Base-by-base conservation (phyloP, 2,888 invertebrate species). In the Ptilodon capucinus region DNA sequence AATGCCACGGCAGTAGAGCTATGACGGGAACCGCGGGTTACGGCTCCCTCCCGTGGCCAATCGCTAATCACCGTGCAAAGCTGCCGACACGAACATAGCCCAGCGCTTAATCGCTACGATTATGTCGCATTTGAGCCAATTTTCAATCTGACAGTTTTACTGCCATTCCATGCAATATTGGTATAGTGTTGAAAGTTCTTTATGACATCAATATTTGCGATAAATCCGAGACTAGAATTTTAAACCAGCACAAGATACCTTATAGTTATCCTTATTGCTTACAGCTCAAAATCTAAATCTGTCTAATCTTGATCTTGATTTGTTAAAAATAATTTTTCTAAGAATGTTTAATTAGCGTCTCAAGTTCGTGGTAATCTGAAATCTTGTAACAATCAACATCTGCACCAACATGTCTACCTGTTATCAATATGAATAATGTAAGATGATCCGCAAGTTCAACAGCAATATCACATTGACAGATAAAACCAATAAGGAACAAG, bases 31-130 rank as follows among this genome's bases (percentile, higher is more conserved):
- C 55, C 60, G 36, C 55, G 46, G 56, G 58, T 57, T 63, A 61
- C 57, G 57, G 60, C 62, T 60, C 52, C 51, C 62, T 62, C 55
- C 71, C 76, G 74, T 73, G 74, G 58, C 81, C 65, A 79, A 81
- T 82, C 74, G 64, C 71, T 77, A 81, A 82, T 79, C 71, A 61
- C 54, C 65, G 50, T 64, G 46, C 51, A 45, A 41, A 48, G 54
- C 46, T 56, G 55, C 58, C 54, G 62, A 67, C 71, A 65, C 69
- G 59, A 55, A 49, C 67, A 58, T 57, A 46, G 42, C 52, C 44
- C 46, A 51, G 48, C 36, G 40, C 44, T 40, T 42, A 25, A 47
- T n/a, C 44, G 48, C 51, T 57, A 65, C 51, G 62, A 67, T 64
- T 64, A 60, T 54, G 57, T 60, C 54, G 54, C 58, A 56, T 60